These are phyloP conservation scores for Lepidocolaptes lacrymiger DNA, from an alignment of 2,797 vertebrate genomes.

Conservation along the genomic window DNA sequence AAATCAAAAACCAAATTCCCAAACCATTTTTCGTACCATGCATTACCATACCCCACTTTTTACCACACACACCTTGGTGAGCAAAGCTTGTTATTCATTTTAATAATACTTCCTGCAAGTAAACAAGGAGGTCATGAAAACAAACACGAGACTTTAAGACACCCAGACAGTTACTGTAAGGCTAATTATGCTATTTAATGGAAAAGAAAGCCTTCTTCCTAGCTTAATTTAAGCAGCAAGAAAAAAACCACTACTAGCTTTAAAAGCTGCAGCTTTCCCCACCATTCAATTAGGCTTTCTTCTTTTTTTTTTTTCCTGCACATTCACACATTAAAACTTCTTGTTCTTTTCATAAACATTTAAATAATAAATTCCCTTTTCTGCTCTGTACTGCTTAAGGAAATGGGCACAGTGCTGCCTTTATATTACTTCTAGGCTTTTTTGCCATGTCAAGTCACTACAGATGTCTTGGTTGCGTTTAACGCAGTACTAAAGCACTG, in stretches of 20 bases:
- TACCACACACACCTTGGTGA: neutral
- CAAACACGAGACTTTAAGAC: neutral
- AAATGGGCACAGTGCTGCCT: slow-evolving; percentile 12
- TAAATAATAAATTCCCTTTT: slow-evolving; percentile 58
- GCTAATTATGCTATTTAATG: neutral
- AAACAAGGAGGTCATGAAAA: neutral
- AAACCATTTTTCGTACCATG: neutral
- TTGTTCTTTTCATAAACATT: slow-evolving; percentile 42
- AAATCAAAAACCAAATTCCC: neutral
- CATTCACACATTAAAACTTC: slow-evolving; percentile 28
- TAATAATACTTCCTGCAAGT: neutral
- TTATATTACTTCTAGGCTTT: slow-evolving; percentile 3
- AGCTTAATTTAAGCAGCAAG: neutral
- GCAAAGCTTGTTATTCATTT: neutral
- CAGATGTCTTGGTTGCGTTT: neutral
- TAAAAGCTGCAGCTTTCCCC: neutral
- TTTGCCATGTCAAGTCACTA: neutral
- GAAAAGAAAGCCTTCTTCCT: neutral
- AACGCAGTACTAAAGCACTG: neutral
- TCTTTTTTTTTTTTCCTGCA: neutral
- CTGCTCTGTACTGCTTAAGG: neutral
- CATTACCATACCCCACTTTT: neutral
- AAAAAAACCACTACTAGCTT: neutral
- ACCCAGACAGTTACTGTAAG: neutral
- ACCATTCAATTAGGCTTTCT: neutral